phyloP scores from a whole-genome alignment of 2,888 invertebrate genomes.

The Meliscaeva auricollis region DNA sequence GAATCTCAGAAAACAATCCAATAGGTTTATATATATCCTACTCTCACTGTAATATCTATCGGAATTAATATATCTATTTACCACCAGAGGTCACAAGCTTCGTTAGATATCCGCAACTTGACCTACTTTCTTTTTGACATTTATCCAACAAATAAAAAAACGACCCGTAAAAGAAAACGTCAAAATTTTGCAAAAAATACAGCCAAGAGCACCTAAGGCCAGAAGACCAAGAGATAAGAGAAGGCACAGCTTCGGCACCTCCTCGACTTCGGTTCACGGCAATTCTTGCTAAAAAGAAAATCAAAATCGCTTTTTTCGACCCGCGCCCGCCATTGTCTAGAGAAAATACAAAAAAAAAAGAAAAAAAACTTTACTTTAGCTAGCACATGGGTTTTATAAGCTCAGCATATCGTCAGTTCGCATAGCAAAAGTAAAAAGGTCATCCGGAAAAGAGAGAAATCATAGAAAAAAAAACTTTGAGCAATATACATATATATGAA shows the following conservation, averaged over 20 bases:
- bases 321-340: slow-evolving; percentile 29
- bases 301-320: slow-evolving; percentile 45
- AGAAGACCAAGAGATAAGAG: slow-evolving; percentile 3
- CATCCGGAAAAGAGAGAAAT: slow-evolving; percentile 24
- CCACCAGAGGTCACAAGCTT: slow-evolving; percentile 28
- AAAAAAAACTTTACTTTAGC: slow-evolving; percentile 63
- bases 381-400: slow-evolving; percentile 53
- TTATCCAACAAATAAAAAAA: slow-evolving; percentile 27
- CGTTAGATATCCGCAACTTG: slow-evolving; percentile 46
- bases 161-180: slow-evolving; percentile 8
- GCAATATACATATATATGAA: neutral
- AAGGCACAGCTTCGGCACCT: slow-evolving; percentile 18
- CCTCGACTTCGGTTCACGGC: slow-evolving; percentile 1
- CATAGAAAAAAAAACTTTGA: slow-evolving; percentile 14
- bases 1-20: no score
- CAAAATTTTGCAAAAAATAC: slow-evolving; percentile 50
- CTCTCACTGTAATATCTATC: slow-evolving; percentile 29
- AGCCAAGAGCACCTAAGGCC: slow-evolving; percentile 17
- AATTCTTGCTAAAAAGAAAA: neutral
- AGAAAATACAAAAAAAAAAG: neutral
- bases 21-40: slow-evolving; percentile 7
- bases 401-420: neutral
- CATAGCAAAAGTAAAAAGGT: slow-evolving; percentile 12
- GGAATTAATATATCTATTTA: neutral
- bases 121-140: slow-evolving; percentile 64